phyloP scores from a whole-genome alignment of 2,113 vertebrate species.

The Gymnogyps californianus region DNA sequence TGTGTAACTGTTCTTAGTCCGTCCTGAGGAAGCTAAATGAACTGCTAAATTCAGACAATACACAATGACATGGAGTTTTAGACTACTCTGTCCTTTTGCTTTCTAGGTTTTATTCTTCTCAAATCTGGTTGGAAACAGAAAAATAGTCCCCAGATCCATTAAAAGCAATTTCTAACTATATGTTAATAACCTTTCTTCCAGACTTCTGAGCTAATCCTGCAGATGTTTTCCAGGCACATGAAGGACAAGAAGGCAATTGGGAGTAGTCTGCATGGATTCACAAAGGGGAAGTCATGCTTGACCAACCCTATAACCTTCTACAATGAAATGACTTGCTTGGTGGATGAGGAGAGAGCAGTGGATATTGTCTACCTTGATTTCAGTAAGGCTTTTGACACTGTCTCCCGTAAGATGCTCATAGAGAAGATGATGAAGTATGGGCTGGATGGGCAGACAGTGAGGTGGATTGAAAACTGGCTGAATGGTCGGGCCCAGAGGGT shows the following conservation, averaged over 20 bases:
- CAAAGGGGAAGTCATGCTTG: not conserved
- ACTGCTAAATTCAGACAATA: not conserved
- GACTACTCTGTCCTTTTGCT: not conserved
- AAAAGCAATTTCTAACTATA: not conserved
- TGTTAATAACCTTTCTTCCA: not conserved
- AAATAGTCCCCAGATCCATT: not conserved
- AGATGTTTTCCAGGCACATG: not conserved
- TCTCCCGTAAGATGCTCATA: not conserved
- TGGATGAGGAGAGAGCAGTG: not conserved
- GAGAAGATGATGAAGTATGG: not conserved
- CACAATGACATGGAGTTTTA: not conserved
- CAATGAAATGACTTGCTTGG: not conserved
- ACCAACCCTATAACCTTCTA: not conserved
- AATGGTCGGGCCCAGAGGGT: not conserved
- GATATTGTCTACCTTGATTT: not conserved
- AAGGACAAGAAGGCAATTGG: not conserved
- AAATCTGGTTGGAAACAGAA: not conserved
- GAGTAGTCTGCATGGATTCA: not conserved
- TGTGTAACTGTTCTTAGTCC: not conserved
- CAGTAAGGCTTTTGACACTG: not conserved
- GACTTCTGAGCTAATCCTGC: not conserved
- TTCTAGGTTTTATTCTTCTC: not conserved
- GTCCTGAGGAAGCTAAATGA: constrained; percentile 2
- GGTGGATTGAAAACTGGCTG: not conserved
- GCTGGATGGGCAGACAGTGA: not conserved